Evolutionary conservation across 2,113 vertebrate species (phyloP).

Genomic region (Cavia aperea): DNA sequence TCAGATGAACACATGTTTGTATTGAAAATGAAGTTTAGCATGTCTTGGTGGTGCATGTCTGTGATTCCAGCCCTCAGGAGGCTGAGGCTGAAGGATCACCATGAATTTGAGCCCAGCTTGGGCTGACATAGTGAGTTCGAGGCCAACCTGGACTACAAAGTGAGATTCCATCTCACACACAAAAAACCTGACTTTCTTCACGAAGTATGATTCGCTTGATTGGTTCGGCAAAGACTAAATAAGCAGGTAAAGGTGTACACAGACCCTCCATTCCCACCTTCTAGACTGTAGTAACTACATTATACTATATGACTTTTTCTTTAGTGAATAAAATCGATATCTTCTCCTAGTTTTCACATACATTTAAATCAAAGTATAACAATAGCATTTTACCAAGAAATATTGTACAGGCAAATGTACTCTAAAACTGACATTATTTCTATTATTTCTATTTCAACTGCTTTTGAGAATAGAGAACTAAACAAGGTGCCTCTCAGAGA

Average conservation of each 20-base stretch:
- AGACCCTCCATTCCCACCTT: not conserved
- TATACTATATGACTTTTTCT: not conserved
- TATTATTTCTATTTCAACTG: not conserved
- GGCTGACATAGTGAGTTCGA: not conserved
- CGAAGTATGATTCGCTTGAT: conserved; percentile 17
- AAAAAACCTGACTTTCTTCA: not conserved
- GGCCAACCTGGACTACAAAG: too few relatives aligned
- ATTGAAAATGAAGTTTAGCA: conserved; percentile 12
- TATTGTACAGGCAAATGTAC: not conserved
- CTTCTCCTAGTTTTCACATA: not conserved
- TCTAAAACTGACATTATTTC: conserved; percentile 23
- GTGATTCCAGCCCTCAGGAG: not conserved
- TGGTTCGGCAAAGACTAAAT: conserved; percentile 19
- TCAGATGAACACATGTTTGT: not conserved
- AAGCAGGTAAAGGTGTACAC: not conserved
- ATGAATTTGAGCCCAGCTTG: not conserved
- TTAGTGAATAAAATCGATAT: conserved; percentile 22
- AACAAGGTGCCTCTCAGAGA: not conserved
- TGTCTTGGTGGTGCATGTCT: not conserved
- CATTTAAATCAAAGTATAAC: conserved; percentile 10
- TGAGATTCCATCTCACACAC: not conserved
- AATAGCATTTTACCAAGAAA: conserved; percentile 22
- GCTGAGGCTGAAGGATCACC: not conserved
- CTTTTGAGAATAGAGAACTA: conserved; percentile 11
- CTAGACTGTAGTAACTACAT: conserved; percentile 14